These are phyloP conservation scores for Drosophila paulistorum DNA, from an alignment of 1,140 invertebrate species.

Conservation along the genomic window DNA sequence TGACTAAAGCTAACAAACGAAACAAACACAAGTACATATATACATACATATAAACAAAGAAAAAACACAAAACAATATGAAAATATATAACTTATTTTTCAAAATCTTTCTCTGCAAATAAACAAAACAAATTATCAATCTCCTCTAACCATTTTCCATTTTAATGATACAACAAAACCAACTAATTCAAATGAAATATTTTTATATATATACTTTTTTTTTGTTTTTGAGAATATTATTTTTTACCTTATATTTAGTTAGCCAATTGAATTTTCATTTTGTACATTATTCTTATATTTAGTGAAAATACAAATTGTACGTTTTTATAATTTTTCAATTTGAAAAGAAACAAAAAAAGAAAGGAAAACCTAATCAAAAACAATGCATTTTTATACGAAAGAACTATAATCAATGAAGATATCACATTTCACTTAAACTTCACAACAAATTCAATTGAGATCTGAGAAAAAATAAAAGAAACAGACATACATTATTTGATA, in stretches of 20 bases:
- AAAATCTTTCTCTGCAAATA: conserved; percentile 24
- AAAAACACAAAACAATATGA: conserved; percentile 28
- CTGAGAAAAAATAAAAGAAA: conserved; percentile 42
- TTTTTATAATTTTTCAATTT: conserved; percentile 42
- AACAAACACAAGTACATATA: conserved; percentile 23
- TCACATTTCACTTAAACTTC: conserved; percentile 26
- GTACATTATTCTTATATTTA: conserved; percentile 48
- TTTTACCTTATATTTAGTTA: conserved; percentile 64
- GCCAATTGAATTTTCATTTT: conserved; percentile 64
- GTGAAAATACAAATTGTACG: conserved; percentile 53
- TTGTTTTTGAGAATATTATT: too few relatives aligned
- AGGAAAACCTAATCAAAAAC: background rate
- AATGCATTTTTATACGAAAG: conserved; percentile 45
- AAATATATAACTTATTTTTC: conserved; percentile 41
- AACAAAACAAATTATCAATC: conserved; percentile 13
- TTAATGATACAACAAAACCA: conserved; percentile 9
- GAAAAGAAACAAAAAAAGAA: conserved; percentile 10
- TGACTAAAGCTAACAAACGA: conserved; percentile 61
- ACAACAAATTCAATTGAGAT: conserved; percentile 33
- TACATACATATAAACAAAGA: conserved; percentile 23
- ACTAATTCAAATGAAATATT: conserved; percentile 30
- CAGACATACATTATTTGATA: conserved; percentile 31
- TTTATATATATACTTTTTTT: conserved; percentile 1
- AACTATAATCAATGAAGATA: conserved; percentile 15
- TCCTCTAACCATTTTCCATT: conserved; percentile 26